Evolutionary conservation across 2,888 invertebrate genomes (phyloP).

Genomic region (Oscheius sp.): DNA sequence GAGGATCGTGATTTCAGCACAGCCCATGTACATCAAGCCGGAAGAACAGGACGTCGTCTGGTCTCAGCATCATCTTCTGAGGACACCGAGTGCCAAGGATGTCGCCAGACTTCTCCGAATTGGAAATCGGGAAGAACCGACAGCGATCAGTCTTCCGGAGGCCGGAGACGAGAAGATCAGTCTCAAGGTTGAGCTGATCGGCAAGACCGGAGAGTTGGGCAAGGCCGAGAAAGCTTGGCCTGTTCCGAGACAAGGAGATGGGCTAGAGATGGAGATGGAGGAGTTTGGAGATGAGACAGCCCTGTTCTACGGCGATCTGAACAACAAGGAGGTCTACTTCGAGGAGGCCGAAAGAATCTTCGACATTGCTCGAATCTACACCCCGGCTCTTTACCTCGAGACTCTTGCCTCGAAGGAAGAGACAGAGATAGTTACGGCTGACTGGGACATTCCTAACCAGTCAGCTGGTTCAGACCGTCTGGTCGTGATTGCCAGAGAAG

Average conservation of each 20-base stretch:
- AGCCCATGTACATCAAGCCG: conserved; percentile 56
- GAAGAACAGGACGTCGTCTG: conserved; percentile 58
- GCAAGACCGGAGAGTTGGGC: conserved; percentile 43
- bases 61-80: conserved; percentile 49
- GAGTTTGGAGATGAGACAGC: conserved; percentile 68
- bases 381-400: conserved; percentile 31
- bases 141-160: conserved; percentile 47
- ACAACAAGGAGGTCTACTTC: conserved; percentile 44
- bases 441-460: conserved; percentile 47
- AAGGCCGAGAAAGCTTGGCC: conserved; percentile 43
- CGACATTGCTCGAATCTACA: conserved; percentile 46
- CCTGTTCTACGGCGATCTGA: conserved; percentile 64
- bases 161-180: conserved; percentile 60
- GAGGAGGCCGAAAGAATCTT: conserved; percentile 50
- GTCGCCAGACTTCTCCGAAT: conserved; percentile 37
- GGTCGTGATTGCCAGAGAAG: conserved; percentile 51
- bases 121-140: conserved; percentile 42
- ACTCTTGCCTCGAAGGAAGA: conserved; percentile 39
- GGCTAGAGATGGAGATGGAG: conserved; percentile 50
- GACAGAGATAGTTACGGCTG: conserved; percentile 17
- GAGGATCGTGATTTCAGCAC: conserved; percentile 58
- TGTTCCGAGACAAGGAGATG: conserved; percentile 47
- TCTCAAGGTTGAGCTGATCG: conserved; percentile 62
- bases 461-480: conserved; percentile 36
- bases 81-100: conserved; percentile 35